Evolutionary conservation across 2,888 invertebrate genomes (phyloP).

Genomic region (Hofmannophila pseudospretella): DNA sequence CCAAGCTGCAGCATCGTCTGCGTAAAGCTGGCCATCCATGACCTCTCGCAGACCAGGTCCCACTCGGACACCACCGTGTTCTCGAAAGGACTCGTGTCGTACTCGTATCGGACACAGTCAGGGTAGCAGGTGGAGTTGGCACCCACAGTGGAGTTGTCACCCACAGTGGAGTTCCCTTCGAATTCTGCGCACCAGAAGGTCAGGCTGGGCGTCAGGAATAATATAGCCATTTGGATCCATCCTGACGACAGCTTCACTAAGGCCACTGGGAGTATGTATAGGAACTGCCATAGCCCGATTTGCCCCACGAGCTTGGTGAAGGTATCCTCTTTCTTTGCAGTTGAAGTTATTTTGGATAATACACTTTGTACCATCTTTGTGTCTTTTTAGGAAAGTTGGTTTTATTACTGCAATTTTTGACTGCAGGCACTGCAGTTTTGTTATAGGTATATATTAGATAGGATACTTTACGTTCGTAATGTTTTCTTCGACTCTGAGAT

Average conservation of each 20-base stretch:
- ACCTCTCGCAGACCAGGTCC: slow-evolving; percentile 82
- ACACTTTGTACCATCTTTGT: slow-evolving; percentile 44
- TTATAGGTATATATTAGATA: too few relatives aligned
- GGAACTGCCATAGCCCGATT: slow-evolving; percentile 84
- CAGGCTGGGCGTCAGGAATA: slow-evolving; percentile 83
- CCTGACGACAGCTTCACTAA: slow-evolving; percentile 86
- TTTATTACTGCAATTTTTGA: too few relatives aligned
- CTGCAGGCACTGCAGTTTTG: too few relatives aligned
- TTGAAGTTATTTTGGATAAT: slow-evolving; percentile 20
- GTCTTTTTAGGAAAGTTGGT: too few relatives aligned
- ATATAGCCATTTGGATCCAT: slow-evolving; percentile 86
- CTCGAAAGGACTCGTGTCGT: slow-evolving; percentile 80
- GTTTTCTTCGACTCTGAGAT: too few relatives aligned
- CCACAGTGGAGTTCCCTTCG: slow-evolving; percentile 30
- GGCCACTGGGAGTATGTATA: slow-evolving; percentile 80
- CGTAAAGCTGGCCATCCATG: slow-evolving; percentile 82
- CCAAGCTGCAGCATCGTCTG: slow-evolving; percentile 87
- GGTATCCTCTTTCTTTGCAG: slow-evolving; percentile 41
- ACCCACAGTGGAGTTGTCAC: slow-evolving; percentile 33
- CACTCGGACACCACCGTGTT: slow-evolving; percentile 86
- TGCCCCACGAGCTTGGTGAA: slow-evolving; percentile 54
- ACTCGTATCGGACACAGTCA: slow-evolving; percentile 75
- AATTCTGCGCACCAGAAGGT: slow-evolving; percentile 69
- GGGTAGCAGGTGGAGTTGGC: slow-evolving; percentile 68
- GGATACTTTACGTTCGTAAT: too few relatives aligned